A percentile compares a stretch with the other conserved stretches of the same genome.
These are phyloP conservation scores for Chiridota heheva DNA, from an alignment of 35 echinoderm and acorn worm genomes.

Conservation along the genomic window DNA sequence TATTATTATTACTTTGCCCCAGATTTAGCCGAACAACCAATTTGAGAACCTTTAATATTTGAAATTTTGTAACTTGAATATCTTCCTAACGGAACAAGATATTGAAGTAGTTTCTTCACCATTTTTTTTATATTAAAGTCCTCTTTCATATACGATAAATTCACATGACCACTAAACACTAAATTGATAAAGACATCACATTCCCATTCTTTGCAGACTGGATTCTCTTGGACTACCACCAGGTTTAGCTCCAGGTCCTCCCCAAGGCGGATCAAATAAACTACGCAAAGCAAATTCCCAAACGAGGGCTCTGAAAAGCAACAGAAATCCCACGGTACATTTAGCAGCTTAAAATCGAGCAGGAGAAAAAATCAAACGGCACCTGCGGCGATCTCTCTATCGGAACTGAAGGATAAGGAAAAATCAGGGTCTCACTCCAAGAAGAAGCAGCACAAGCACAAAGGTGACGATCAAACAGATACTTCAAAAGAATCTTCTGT, in stretches of 20 bases:
- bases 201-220: too few relatives aligned
- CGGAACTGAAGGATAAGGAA: constrained; percentile 91
- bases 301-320: constrained; percentile 47
- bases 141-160: too few relatives aligned
- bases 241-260: constrained; percentile 23
- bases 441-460: constrained; percentile 16
- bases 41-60: too few relatives aligned
- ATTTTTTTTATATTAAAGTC: too few relatives aligned
- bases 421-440: constrained; percentile 36
- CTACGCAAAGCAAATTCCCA: constrained; percentile 81
- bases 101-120: too few relatives aligned
- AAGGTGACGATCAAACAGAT: constrained; percentile 68
- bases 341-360: constrained; percentile 84
- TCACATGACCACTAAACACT: too few relatives aligned
- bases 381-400: constrained; percentile 86
- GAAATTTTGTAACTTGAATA: too few relatives aligned
- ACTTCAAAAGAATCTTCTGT: constrained; percentile 52
- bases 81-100: too few relatives aligned
- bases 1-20: too few relatives aligned
- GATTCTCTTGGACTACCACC: constrained; percentile 43
- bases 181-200: too few relatives aligned
- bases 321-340: constrained; percentile 72
- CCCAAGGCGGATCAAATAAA: constrained; percentile 39
- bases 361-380: constrained; percentile 88
- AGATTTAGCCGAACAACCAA: too few relatives aligned